Percentiles rank a stretch among this genome's conserved stretches.
These are phyloP conservation scores for Drosophila nigricruria DNA, from an alignment of 2,888 invertebrate genomes.

Conservation along the genomic window DNA sequence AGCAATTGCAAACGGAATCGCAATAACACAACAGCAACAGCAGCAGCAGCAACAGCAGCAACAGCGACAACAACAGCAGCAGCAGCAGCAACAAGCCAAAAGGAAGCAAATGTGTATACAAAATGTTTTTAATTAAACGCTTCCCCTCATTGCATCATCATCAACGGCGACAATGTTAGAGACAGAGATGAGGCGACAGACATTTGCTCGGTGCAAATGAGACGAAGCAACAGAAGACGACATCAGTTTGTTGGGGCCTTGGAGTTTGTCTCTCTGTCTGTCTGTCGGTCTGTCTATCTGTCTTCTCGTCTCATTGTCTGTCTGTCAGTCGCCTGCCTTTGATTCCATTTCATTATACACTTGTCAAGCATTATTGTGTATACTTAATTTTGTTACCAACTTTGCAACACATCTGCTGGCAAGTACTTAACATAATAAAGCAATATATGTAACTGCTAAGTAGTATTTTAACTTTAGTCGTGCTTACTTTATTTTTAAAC, in stretches of 20 bases:
- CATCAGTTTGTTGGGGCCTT: conserved; percentile 27
- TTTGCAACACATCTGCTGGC: conserved; percentile 39
- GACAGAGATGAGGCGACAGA: conserved; percentile 36
- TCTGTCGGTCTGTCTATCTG: conserved; percentile 10
- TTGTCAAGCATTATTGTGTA: conserved; percentile 36
- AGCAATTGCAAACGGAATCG: conserved; percentile 76
- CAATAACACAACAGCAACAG: conserved; percentile 63
- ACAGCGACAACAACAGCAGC: conserved; percentile 32
- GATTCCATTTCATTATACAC: conserved; percentile 61
- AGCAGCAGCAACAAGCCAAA: conserved; percentile 39
- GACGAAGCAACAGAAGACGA: conserved; percentile 16
- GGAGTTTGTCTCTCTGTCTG: conserved; percentile 13
- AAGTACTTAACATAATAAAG: conserved; percentile 27
- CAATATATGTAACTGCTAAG: conserved; percentile 15
- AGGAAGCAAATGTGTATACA: conserved; percentile 80
- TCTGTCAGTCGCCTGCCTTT: conserved; percentile 33
- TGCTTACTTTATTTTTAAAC: conserved; percentile 8
- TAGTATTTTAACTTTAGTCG: conserved; percentile 12
- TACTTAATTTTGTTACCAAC: conserved; percentile 44
- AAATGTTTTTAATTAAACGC: conserved; percentile 83
- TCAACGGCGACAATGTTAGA: conserved; percentile 52
- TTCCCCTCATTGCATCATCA: conserved; percentile 62
- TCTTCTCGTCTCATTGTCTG: conserved; percentile 1
- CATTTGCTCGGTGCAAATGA: conserved; percentile 2
- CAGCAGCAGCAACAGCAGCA: conserved; percentile 24